Base-by-base conservation (phyloP, 2,113 vertebrate species). In the Crotophaga sulcirostris region DNA sequence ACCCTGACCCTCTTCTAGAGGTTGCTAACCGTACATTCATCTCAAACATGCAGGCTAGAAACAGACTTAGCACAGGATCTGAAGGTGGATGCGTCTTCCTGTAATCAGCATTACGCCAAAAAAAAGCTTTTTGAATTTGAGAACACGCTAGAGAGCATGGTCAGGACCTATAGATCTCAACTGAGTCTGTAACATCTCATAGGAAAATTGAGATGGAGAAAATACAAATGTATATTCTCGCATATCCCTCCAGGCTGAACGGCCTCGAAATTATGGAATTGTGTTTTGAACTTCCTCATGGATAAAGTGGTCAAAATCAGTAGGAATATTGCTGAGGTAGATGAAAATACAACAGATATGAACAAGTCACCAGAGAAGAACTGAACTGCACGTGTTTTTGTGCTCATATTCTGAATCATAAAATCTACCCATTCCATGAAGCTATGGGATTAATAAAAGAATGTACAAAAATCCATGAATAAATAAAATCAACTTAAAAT, bases 1-100 rank as follows among this genome's bases (percentile, higher is more conserved):
- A n/a, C 9, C 10, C 33, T 54, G 34, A 2, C 1, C 2, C 15
- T 1, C 10, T 68, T 45, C 17, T 26, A 9, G 19, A 31, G 4
- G 23, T 15, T 66, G 17, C 18, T 58, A 28, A 11, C 9, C 28
- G 15, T 44, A 36, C 1, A 0, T 20, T 52, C 31, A 34, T 12
- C 38, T 12, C 44, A 62, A 8, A 5, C 14, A 11, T 3, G 6
- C 13, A 34, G 47, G 38, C 7, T n/a, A 58, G 40, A 52, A 62
- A 25, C 34, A 86, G 8, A 29, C 0, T 10, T 6, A 6, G 19
- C 4, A 3, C 40, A 60, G 44, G 10, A 84, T 19, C 24, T 54
- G 16, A 80, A 67, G 26, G 29, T 52, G 19, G 9, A 7, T 15
- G 3, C 7, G 3, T 29, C 28, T 56, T 73, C 21, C 36, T 28